phyloP scores from a whole-genome alignment of 2,888 invertebrate genomes.

The Nemurella pictetii region DNA sequence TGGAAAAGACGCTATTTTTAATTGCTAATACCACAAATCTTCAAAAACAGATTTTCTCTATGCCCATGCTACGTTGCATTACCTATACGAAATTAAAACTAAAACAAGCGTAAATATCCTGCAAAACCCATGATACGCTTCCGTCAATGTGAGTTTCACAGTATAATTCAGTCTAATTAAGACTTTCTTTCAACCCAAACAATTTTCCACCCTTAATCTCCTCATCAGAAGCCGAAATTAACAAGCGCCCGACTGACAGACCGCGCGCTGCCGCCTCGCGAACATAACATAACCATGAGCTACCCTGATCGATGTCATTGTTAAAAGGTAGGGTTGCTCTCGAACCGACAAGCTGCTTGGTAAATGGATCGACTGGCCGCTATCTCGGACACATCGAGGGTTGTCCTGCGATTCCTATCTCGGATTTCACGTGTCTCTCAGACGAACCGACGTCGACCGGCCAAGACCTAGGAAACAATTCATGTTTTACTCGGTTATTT shows the following conservation, averaged over 20 bases:
- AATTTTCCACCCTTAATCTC: no score
- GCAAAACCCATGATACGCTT: no score
- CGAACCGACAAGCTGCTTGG: background rate
- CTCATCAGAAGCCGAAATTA: background rate
- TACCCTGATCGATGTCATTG: background rate
- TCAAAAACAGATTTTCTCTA: no score
- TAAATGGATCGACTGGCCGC: background rate
- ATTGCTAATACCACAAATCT: no score
- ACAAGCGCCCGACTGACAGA: background rate
- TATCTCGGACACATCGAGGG: background rate
- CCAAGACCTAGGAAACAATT: background rate
- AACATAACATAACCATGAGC: background rate
- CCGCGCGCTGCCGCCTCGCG: background rate
- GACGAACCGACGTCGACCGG: background rate
- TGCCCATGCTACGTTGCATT: no score
- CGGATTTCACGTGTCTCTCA: background rate
- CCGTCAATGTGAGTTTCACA: no score
- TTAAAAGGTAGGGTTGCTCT: background rate
- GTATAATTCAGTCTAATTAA: no score
- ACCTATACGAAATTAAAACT: no score
- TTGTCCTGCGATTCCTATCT: background rate
- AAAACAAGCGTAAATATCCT: no score
- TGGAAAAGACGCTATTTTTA: no score
- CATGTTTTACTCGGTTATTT: background rate
- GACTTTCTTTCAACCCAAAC: no score